A percentile compares a stretch with the other conserved stretches of the same genome.
Conservation (phyloP, 2,888 invertebrate genomes). For the Drosophila borealis region DNA sequence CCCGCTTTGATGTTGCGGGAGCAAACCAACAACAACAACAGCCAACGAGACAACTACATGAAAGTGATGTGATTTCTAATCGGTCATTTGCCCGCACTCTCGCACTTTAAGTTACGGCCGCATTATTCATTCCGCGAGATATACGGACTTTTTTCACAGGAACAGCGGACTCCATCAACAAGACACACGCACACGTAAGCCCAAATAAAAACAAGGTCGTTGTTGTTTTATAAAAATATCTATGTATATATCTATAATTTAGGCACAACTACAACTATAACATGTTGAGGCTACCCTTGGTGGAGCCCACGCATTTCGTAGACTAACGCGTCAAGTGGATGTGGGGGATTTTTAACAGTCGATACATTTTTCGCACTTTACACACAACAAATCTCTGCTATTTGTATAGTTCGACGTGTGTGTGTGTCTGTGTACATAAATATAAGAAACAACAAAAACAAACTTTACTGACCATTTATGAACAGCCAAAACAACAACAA, state of each 20-base stretch:
- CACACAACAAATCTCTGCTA: slow-evolving; percentile 30
- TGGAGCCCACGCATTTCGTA: slow-evolving; percentile 39
- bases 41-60: slow-evolving; percentile 33
- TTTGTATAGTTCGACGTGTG: background rate
- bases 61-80: slow-evolving; percentile 73
- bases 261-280: slow-evolving; percentile 22
- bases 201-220: slow-evolving; percentile 67
- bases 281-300: slow-evolving; percentile 46
- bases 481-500: slow-evolving; percentile 31
- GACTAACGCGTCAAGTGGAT: slow-evolving; percentile 40
- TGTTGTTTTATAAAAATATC: slow-evolving; percentile 24
- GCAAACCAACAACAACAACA: background rate
- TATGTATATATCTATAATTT: background rate
- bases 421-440: slow-evolving; percentile 17
- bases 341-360: slow-evolving; percentile 39
- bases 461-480: slow-evolving; percentile 53
- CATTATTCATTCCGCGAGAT: slow-evolving; percentile 16
- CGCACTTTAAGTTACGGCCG: slow-evolving; percentile 21
- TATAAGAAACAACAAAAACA: slow-evolving; percentile 26
- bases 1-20: slow-evolving; percentile 59
- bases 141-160: background rate
- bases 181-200: slow-evolving; percentile 55
- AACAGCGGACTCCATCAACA: slow-evolving; percentile 7
- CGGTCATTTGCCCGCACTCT: slow-evolving; percentile 68
- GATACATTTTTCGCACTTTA: slow-evolving; percentile 56